phyloP scores from a whole-genome alignment of 1,140 invertebrate genomes.

The Pseudoatta argentina region DNA sequence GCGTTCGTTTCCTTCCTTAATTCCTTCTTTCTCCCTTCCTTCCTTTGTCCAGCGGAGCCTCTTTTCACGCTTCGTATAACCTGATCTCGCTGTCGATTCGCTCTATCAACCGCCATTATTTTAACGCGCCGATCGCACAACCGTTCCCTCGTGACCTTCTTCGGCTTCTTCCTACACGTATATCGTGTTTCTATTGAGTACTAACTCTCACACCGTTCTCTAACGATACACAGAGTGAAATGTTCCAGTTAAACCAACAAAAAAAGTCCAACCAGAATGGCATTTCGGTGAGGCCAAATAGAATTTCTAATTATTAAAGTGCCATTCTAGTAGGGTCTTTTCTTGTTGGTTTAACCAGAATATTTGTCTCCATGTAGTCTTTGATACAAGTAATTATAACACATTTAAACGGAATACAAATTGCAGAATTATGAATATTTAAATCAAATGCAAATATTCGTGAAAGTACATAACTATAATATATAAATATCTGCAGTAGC shows the following conservation, averaged over 20 bases:
- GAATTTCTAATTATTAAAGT: too few species aligned
- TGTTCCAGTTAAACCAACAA: too few species aligned
- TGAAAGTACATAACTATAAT: neutral
- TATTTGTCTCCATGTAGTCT: too few species aligned
- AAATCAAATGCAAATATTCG: neutral
- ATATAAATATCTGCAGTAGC: neutral
- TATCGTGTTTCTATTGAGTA: neutral
- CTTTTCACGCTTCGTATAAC: conserved; percentile 36
- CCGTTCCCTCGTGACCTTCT: conserved; percentile 13
- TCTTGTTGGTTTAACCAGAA: too few species aligned
- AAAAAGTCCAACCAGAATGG: too few species aligned
- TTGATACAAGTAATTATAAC: neutral
- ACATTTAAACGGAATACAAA: neutral
- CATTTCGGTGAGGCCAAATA: too few species aligned
- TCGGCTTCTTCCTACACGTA: conserved; percentile 1
- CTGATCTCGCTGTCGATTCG: conserved; percentile 14
- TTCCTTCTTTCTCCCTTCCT: conserved; percentile 7
- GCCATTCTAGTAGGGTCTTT: too few species aligned
- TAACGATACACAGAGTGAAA: neutral
- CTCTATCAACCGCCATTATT: conserved; percentile 40
- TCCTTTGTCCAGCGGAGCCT: conserved; percentile 9
- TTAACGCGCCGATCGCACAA: conserved; percentile 29
- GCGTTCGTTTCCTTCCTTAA: conserved; percentile 46
- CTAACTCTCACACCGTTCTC: neutral
- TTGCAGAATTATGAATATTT: neutral